Conservation (phyloP, 1,140 invertebrate species). For the Eumaeus atala region DNA sequence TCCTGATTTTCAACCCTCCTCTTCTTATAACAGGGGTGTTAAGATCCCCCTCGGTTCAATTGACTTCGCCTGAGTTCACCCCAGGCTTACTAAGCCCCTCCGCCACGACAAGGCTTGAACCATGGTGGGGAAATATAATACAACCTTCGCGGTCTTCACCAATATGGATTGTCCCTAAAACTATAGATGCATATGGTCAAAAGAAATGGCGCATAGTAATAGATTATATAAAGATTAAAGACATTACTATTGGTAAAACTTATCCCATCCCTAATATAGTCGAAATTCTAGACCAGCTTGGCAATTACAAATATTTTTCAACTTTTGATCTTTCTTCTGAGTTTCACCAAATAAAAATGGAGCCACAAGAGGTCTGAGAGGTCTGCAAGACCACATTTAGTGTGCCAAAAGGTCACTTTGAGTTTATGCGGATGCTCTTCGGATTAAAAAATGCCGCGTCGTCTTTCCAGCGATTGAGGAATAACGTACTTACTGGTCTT, state of each 20-base stretch:
- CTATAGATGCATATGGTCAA: constrained; percentile 14
- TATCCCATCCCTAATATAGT: constrained; percentile 20
- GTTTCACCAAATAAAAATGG: constrained; percentile 52
- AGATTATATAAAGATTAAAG: constrained; percentile 24
- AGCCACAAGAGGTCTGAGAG: constrained; percentile 23
- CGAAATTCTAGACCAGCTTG: constrained; percentile 19
- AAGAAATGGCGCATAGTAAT: constrained; percentile 25
- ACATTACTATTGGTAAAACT: constrained; percentile 41
- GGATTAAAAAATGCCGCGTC: constrained; percentile 22
- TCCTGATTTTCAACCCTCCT: too few species aligned
- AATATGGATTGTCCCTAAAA: constrained; percentile 21
- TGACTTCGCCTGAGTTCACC: too few species aligned
- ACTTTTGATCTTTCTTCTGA: constrained; percentile 65
- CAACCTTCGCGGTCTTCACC: constrained; percentile 41
- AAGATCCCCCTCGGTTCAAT: too few species aligned
- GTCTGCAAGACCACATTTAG: constrained; percentile 38
- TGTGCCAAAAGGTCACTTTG: constrained; percentile 37
- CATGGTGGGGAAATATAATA: too few species aligned
- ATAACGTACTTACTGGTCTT: constrained; percentile 32
- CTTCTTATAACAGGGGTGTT: too few species aligned
- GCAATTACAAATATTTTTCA: constrained; percentile 18
- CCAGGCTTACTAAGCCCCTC: too few species aligned
- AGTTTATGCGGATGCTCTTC: constrained; percentile 43
- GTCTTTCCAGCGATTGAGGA: constrained; percentile 44
- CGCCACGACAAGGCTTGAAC: too few species aligned